These are phyloP conservation scores for Bambusicola thoracicus DNA, from an alignment of 2,113 vertebrate species.

Conservation along the genomic window DNA sequence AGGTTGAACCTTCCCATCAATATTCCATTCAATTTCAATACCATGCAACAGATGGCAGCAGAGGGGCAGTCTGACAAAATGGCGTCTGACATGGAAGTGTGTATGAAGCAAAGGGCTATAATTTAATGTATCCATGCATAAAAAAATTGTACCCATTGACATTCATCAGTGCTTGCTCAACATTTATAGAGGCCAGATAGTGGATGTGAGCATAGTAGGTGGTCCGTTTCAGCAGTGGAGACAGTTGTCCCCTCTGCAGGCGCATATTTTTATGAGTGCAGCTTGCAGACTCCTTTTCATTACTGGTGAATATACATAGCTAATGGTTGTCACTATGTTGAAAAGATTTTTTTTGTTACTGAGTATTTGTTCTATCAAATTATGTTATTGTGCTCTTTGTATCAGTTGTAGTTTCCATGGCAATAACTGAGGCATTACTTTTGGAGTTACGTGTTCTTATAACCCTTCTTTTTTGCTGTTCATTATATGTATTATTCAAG, in stretches of 20 bases:
- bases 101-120: neutral
- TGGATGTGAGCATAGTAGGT: neutral
- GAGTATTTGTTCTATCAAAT: neutral
- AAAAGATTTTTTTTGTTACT: neutral
- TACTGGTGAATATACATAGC: neutral
- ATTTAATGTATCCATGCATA: neutral
- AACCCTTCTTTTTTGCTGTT: neutral
- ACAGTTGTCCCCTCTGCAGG: neutral
- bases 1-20: neutral
- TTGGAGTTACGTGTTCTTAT: neutral
- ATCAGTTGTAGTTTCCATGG: neutral
- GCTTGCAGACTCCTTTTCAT: neutral
- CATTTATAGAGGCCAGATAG: neutral
- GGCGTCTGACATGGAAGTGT: neutral
- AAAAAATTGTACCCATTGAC: neutral
- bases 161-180: neutral
- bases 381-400: neutral
- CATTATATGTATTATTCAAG: neutral
- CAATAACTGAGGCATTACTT: neutral
- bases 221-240: neutral
- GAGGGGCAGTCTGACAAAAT: neutral
- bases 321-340: neutral
- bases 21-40: neutral
- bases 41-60: neutral
- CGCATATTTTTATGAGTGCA: neutral